Evolutionary conservation across 2,888 invertebrate species (phyloP), one percentile per base, ranked within the genome.

Genomic region (Gisinianus flammeolus): DNA sequence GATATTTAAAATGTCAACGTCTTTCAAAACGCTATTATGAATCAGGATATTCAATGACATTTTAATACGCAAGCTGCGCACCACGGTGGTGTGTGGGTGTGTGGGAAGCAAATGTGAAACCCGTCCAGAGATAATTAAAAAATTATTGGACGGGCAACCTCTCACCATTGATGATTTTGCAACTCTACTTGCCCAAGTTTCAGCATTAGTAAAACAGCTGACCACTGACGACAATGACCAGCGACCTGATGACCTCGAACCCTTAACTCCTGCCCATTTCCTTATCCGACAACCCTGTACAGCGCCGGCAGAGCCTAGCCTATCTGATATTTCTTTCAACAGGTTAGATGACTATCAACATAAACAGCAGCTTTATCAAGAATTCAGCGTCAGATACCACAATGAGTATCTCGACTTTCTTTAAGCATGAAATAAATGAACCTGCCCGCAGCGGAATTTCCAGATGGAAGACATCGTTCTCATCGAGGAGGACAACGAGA

Each of bases 251-350:
- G 33, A 4, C 2, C 30, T 67, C 2, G 30, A 67, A 31, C 26
- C 67, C 67, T 10, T 67, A 2, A 67, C 67, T 24, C 67, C 67
- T 10, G 67, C 3, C 16, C 67, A 67, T 67, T 67, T 67, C 67
- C 33, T 67, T 10, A 67, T 31, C 1, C 28, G 67, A 2, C 10
- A 26, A 4, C n/a, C 67, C 12, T 5, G 16, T 31, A 28, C 2
- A 6, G 1, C 67, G 28, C 2, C 12, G 28, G 16, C 67, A 10
- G 28, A 28, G 12, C 28, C 28, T 28, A 16, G 16, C 26, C n/a
- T 28, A 24, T 12, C 3, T 22, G 12, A 26, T 26, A 28, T n/a
- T 8, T 4, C 16, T 8, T 24, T 22, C 28, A 67, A 67, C 67
- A 26, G 30, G 10, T 10, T 67, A 2, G 31, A 26, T 31, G 28